Conservation (phyloP, 2,888 invertebrate species). For the Schizaphis graminum region DNA sequence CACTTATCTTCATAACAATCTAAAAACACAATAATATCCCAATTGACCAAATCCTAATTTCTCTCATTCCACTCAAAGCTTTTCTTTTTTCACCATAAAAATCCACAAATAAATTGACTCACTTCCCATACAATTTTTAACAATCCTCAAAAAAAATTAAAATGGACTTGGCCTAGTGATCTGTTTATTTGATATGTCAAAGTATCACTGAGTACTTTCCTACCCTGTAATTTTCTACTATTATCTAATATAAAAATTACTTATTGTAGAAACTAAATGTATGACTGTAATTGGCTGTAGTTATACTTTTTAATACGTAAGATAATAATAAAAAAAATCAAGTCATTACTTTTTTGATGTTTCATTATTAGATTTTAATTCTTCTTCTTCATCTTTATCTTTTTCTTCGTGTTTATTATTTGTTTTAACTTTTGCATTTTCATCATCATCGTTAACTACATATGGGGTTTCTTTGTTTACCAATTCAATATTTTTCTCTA, state of each 20-base stretch:
- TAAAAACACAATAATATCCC: not conserved
- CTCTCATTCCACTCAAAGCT: not conserved
- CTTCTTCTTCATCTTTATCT: not conserved
- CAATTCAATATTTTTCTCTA: not conserved
- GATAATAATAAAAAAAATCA: not conserved
- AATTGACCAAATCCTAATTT: not conserved
- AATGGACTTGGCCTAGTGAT: not conserved
- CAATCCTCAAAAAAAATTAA: not conserved
- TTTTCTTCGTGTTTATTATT: not conserved
- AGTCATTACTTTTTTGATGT: slow-evolving; percentile 25
- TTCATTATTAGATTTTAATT: not conserved
- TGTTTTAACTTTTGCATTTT: not conserved
- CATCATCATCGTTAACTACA: not conserved
- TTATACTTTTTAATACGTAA: not conserved
- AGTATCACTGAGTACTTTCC: not conserved
- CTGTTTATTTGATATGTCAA: not conserved
- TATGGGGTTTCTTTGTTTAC: not conserved
- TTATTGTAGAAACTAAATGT: not conserved
- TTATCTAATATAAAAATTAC: too few relatives aligned
- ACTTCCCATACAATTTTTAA: not conserved
- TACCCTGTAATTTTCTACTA: too few relatives aligned
- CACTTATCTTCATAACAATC: not conserved
- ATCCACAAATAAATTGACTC: not conserved
- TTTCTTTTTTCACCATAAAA: not conserved
- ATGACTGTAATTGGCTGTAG: not conserved